Conservation (phyloP, 2,113 vertebrate species). For the Laterallus jamaicensis region DNA sequence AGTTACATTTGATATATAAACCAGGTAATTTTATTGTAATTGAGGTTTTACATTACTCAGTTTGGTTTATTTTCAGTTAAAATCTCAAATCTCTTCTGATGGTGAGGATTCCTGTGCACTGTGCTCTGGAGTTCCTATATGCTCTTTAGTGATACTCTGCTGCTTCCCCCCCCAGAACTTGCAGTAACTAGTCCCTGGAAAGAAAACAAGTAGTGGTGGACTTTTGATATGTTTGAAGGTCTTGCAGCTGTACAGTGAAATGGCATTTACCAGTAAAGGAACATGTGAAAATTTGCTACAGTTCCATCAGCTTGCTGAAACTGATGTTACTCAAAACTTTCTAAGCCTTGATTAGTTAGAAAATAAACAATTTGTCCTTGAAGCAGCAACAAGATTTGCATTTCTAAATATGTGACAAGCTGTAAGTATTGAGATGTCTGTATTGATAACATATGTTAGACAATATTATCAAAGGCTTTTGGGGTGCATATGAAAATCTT, state of each 20-base stretch:
- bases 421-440: background rate
- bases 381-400: background rate
- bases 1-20: background rate
- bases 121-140: rapidly evolving
- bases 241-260: background rate
- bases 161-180: background rate
- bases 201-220: background rate
- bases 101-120: background rate
- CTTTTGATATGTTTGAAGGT: background rate
- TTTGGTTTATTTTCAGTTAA: background rate
- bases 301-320: background rate
- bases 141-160: background rate
- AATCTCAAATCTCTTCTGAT: background rate
- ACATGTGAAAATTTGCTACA: background rate
- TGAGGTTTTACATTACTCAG: background rate
- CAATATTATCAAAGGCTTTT: background rate
- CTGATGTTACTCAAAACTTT: background rate
- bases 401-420: background rate
- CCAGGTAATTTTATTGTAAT: background rate
- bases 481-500: background rate
- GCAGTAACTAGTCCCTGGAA: background rate
- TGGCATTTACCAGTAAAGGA: background rate
- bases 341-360: background rate
- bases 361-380: background rate
- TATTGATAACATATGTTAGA: background rate